A percentile compares a stretch with the other conserved stretches of the same genome.
phyloP scores from a whole-genome alignment of 2,888 invertebrate species.

The Amitus sp. region DNA sequence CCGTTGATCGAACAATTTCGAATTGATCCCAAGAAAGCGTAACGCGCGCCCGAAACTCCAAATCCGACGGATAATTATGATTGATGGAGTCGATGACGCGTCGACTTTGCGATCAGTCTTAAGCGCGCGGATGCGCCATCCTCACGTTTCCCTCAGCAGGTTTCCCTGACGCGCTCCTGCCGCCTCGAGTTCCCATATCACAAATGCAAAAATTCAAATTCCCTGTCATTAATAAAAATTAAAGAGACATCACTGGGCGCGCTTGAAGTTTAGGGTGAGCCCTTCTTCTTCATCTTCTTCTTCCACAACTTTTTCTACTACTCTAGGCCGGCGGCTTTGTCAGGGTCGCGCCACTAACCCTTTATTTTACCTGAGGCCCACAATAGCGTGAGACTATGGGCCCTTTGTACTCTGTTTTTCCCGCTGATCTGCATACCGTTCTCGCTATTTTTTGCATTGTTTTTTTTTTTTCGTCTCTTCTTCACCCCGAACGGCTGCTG shows the following conservation, averaged over 20 bases:
- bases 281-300: too few relatives aligned
- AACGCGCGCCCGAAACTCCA: too few relatives aligned
- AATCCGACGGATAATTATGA: slow-evolving; percentile 62
- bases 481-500: slow-evolving; percentile 9
- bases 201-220: slow-evolving; percentile 65
- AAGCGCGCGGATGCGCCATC: slow-evolving; percentile 45
- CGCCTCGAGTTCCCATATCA: slow-evolving; percentile 61
- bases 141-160: slow-evolving; percentile 56
- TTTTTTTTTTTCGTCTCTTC: slow-evolving; percentile 3
- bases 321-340: too few relatives aligned
- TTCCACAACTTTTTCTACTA: too few relatives aligned
- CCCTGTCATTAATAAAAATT: slow-evolving; percentile 65
- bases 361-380: slow-evolving; percentile 64
- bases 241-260: slow-evolving; percentile 63
- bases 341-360: slow-evolving; percentile 42
- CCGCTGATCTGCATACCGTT: slow-evolving; percentile 61
- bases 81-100: slow-evolving; percentile 50
- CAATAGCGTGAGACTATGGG: slow-evolving; percentile 66
- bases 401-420: slow-evolving; percentile 62
- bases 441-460: slow-evolving; percentile 39
- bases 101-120: slow-evolving; percentile 41
- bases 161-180: slow-evolving; percentile 34
- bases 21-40: too few relatives aligned
- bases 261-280: slow-evolving; percentile 46
- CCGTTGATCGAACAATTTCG: too few relatives aligned